phyloP scores from a whole-genome alignment of 2,888 invertebrate species.

The Tinea trinotella region DNA sequence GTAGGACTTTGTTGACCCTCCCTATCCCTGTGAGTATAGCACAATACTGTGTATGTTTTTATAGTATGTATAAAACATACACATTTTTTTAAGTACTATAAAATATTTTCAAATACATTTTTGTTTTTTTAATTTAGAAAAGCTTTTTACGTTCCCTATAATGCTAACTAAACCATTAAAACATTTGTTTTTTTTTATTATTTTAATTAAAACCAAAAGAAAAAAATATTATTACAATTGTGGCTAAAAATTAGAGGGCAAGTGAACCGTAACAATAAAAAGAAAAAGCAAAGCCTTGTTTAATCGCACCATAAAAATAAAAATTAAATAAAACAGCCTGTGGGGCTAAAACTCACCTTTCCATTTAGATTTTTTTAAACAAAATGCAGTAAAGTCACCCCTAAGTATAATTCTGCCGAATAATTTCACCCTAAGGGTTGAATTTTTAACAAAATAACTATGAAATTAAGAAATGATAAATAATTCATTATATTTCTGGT shows the following conservation, averaged over 20 bases:
- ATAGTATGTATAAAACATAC: too few relatives aligned
- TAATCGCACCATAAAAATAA: slow-evolving; percentile 71
- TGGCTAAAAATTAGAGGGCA: slow-evolving; percentile 68
- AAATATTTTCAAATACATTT: too few relatives aligned
- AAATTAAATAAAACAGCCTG: slow-evolving; percentile 68
- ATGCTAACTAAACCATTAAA: too few relatives aligned
- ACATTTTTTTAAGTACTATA: too few relatives aligned
- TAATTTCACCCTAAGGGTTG: slow-evolving; percentile 5
- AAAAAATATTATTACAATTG: slow-evolving; percentile 40
- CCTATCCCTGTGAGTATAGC: too few relatives aligned
- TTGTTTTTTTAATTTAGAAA: too few relatives aligned
- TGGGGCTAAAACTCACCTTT: slow-evolving; percentile 61
- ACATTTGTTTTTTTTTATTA: too few relatives aligned
- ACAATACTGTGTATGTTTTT: too few relatives aligned
- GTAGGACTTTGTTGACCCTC: too few relatives aligned
- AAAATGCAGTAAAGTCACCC: slow-evolving; percentile 16
- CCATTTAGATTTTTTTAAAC: slow-evolving; percentile 57
- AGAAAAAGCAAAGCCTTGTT: slow-evolving; percentile 69
- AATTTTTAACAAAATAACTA: slow-evolving; percentile 5
- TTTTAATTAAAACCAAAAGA: slow-evolving; percentile 46
- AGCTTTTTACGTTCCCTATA: too few relatives aligned
- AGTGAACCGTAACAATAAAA: slow-evolving; percentile 69
- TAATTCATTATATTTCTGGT: neutral
- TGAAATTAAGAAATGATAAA: slow-evolving; percentile 1
- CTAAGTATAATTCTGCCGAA: slow-evolving; percentile 4